Percentiles rank a stretch among this genome's conserved stretches.
phyloP scores from a whole-genome alignment of 2,113 vertebrate genomes.

The Platichthys flesus region DNA sequence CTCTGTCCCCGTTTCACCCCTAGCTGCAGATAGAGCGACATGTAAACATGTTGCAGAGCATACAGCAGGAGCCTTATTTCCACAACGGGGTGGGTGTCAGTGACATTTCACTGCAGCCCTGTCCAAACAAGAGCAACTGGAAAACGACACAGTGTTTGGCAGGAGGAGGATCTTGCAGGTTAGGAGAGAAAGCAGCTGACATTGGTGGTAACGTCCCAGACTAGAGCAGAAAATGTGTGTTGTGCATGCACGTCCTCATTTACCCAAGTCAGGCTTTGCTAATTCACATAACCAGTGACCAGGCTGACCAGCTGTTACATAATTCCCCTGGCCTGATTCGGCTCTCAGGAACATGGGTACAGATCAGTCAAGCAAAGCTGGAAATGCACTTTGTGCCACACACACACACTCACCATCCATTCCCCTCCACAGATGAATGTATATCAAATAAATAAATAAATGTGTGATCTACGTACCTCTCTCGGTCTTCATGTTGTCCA shows the following conservation, averaged over 20 bases:
- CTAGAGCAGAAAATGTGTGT: constrained; percentile 27
- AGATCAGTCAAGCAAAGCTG: constrained; percentile 31
- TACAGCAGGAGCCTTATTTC: constrained; percentile 56
- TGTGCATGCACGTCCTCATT: constrained; percentile 32
- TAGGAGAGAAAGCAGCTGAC: constrained; percentile 35
- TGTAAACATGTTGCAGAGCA: constrained; percentile 73
- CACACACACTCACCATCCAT: background rate
- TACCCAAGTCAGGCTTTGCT: constrained; percentile 53
- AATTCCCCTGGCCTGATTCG: constrained; percentile 59
- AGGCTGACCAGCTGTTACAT: constrained; percentile 77
- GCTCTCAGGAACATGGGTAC: constrained; percentile 37
- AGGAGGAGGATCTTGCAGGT: constrained; percentile 15
- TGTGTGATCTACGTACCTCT: constrained; percentile 86
- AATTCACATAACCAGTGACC: constrained; percentile 63
- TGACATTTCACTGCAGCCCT: constrained; percentile 61
- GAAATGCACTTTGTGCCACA: constrained; percentile 8
- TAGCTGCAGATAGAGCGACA: constrained; percentile 57
- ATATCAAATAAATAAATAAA: no score
- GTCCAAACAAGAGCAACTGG: constrained; percentile 54
- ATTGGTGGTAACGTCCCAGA: constrained; percentile 13
- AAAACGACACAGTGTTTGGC: constrained; percentile 24
- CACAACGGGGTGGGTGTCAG: constrained; percentile 69
- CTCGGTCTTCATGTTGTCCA: constrained; percentile 93
- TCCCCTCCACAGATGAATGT: background rate
- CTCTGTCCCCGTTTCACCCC: constrained; percentile 52